Conservation (phyloP, 1,140 invertebrate genomes). For the Daktulosphaira vitifoliae region DNA sequence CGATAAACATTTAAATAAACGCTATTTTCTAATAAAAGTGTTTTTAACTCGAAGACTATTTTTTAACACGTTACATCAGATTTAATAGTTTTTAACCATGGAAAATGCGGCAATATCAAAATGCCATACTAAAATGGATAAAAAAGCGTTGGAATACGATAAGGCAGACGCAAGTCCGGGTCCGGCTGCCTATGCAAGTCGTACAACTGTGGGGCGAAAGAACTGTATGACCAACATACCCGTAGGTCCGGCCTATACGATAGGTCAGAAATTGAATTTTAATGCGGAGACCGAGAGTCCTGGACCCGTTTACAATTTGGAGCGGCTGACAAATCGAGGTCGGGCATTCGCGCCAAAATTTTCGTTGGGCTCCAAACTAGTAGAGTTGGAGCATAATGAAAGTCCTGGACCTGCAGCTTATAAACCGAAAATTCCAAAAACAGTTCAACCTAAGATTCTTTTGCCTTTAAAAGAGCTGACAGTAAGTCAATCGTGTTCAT, state of each 20-base stretch:
- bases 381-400: neutral
- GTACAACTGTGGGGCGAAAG: neutral
- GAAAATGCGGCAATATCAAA: neutral
- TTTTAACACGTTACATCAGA: too few species aligned
- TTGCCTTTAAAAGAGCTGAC: neutral
- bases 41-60: too few species aligned
- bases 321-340: neutral
- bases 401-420: constrained; percentile 14
- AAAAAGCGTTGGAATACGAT: neutral
- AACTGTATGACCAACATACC: neutral
- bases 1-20: too few species aligned
- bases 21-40: too few species aligned
- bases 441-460: neutral
- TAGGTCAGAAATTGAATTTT: neutral
- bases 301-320: neutral
- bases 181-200: neutral
- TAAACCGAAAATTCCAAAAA: neutral
- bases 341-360: neutral
- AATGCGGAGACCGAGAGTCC: neutral
- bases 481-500: neutral
- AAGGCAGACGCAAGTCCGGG: neutral
- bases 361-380: neutral
- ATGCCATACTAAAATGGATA: too few species aligned
- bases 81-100: too few species aligned
- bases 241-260: neutral